Percentiles rank a stretch among this genome's conserved stretches.
Conservation (phyloP, 2,888 invertebrate species). For the Alentia gelatinosa region DNA sequence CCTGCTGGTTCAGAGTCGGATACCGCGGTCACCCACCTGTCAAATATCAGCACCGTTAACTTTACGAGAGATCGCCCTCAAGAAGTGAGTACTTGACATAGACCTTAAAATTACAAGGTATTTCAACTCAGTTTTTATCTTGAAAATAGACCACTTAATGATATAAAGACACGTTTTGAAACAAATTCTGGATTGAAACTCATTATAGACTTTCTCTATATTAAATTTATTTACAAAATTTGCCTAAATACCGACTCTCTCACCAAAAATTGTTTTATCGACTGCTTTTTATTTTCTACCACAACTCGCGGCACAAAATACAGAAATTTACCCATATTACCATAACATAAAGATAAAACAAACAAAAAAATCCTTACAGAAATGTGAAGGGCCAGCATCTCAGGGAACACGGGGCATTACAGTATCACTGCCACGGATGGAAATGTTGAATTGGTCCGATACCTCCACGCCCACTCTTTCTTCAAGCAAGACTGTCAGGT, state of each 20-base stretch:
- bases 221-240: too few species aligned
- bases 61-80: background rate
- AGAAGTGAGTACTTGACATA: too few species aligned
- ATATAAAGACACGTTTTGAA: too few species aligned
- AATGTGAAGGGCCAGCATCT: background rate
- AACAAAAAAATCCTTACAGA: background rate
- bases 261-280: too few species aligned
- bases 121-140: too few species aligned
- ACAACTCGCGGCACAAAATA: too few species aligned
- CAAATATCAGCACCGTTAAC: background rate
- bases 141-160: too few species aligned
- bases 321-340: too few species aligned
- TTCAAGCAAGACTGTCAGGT: constrained; percentile 16
- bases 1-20: constrained; percentile 10
- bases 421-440: background rate
- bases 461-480: constrained; percentile 27
- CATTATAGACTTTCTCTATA: too few species aligned
- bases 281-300: background rate
- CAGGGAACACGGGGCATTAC: background rate
- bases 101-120: too few species aligned
- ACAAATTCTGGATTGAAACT: too few species aligned
- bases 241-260: too few species aligned
- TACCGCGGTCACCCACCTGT: background rate
- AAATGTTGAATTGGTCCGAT: constrained; percentile 43
- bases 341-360: background rate